Evolutionary conservation across 2,113 vertebrate genomes (phyloP), one percentile per base, ranked within the genome.

Genomic region (Antennarius striatus): DNA sequence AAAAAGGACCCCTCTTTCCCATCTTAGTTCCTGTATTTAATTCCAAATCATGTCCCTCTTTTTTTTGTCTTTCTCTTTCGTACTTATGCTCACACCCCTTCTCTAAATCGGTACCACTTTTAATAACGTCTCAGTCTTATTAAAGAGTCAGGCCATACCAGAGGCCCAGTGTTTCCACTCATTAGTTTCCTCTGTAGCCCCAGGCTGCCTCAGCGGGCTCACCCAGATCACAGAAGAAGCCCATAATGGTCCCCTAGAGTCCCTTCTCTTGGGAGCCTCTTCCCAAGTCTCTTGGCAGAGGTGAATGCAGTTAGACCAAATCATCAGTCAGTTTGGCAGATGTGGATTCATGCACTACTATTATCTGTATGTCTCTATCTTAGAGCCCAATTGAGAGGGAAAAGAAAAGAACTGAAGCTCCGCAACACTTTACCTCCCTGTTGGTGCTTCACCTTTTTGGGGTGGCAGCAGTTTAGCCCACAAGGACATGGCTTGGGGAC

Each of bases 91-190:
- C 66, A 17, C 29, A 71, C 52, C 63, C 55, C 22, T 63, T 72
- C 56, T 66, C 65, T 60, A 15, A 69, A 61, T 54, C 75, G 67
- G 62, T 77, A 72, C 68, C 72, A 74, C 68, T 77, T 86, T 90
- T 88, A 87, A 88, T 89, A 89, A 86, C 51, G 63, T 80, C 80
- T 75, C 71, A 73, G 80, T 84, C 86, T 89, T 85, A 89, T 89
- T 84, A 86, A 73, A n/a, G 67, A 72, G 73, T 64, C 63, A 43
- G 78, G 56, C 74, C 57, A 59, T 59, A 83, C 71, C 78, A 79
- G 78, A 87, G 79, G 60, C 77, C 77, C 72, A 56, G 74, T 77
- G 74, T 88, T 86, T 90, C 80, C 79, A 86, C 78, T 91, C 85
- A 89, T 91, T 90, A 85, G 79, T 77, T 83, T 80, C 63, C 81